Conservation (phyloP, 2,113 vertebrate genomes). For the Corythaeola cristata region DNA sequence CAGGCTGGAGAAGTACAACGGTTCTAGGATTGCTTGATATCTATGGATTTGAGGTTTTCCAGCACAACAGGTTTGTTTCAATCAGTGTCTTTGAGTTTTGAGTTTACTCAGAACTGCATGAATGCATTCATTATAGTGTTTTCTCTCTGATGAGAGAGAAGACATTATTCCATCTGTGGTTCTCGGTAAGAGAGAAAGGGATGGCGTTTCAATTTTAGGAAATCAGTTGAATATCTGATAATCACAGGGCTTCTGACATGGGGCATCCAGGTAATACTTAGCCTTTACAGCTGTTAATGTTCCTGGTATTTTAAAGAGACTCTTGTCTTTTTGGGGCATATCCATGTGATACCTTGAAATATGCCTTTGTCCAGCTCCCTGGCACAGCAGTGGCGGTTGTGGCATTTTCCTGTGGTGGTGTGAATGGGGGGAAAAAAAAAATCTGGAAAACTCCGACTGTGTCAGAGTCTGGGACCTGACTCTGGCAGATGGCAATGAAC, state of each 20-base stretch:
- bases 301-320: not conserved
- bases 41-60: slow-evolving; percentile 97
- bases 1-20: slow-evolving; percentile 82
- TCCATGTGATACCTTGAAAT: not conserved
- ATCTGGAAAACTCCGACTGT: not conserved
- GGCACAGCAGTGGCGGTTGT: not conserved
- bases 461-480: not conserved
- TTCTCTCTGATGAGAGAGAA: not conserved
- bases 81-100: not conserved
- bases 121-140: not conserved
- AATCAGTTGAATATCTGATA: not conserved
- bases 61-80: slow-evolving; percentile 88
- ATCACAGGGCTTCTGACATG: not conserved
- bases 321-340: not conserved
- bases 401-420: not conserved
- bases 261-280: not conserved
- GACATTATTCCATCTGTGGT: not conserved
- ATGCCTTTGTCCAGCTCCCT: not conserved
- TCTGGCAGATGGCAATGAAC: not conserved
- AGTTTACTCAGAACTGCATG: not conserved
- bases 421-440: not conserved
- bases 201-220: not conserved
- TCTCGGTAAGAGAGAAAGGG: not conserved
- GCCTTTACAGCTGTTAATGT: not conserved
- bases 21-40: slow-evolving; percentile 96